Percentiles rank a stretch among this genome's conserved stretches.
Evolutionary conservation across 2,797 vertebrate genomes (phyloP).

Genomic region (Novumbra hubbsi): DNA sequence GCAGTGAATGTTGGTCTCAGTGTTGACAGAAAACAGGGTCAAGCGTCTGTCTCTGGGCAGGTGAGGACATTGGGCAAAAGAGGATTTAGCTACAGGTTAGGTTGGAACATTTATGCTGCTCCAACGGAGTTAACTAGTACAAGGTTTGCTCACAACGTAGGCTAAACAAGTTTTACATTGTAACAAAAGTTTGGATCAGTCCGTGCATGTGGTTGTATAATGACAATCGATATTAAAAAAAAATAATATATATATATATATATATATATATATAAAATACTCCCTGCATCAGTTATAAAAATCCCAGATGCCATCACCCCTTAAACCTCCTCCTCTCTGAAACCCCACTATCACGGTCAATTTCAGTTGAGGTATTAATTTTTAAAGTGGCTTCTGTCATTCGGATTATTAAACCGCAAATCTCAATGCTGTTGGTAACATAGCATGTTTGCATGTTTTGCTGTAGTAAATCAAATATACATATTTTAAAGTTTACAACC

Average conservation of each 20-base stretch:
- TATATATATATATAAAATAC: no score
- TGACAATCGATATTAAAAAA: neutral
- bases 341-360: conserved; percentile 37
- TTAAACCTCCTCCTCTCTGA: conserved; percentile 9
- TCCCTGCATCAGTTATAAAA: neutral
- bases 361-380: conserved; percentile 69
- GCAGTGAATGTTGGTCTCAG: neutral
- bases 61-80: neutral
- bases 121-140: neutral
- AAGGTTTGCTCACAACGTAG: neutral
- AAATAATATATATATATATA: no score
- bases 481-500: neutral
- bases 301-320: conserved; percentile 52
- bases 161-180: neutral
- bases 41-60: neutral
- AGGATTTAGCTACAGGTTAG: neutral
- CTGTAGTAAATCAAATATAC: neutral
- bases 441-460: conserved; percentile 8
- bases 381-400: conserved; percentile 61
- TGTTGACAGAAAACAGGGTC: conserved; percentile 17
- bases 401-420: conserved; percentile 52
- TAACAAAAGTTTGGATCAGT: neutral
- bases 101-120: neutral
- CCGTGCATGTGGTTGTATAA: neutral
- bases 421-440: conserved; percentile 29